Percentiles rank a stretch among this genome's conserved stretches.
Evolutionary conservation across 2,113 vertebrate genomes (phyloP).

Genomic region (Silurus glanis): DNA sequence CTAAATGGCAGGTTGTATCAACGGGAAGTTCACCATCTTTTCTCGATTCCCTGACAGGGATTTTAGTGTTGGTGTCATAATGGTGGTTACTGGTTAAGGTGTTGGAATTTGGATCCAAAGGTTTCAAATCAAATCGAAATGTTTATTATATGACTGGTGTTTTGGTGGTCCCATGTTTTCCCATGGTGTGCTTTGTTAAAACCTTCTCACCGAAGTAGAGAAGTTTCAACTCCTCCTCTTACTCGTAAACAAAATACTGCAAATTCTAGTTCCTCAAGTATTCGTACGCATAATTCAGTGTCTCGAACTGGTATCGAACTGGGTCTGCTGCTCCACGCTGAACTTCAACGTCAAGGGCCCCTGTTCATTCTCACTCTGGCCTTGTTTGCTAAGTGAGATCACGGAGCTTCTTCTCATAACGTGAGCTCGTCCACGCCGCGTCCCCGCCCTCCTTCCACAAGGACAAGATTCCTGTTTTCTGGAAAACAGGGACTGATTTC

Average conservation of each 20-base stretch:
- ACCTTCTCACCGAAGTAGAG: neutral
- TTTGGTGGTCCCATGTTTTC: too few relatives aligned
- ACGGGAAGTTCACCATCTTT: neutral
- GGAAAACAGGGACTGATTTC: neutral
- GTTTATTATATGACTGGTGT: too few relatives aligned
- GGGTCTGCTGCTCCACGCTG: constrained; percentile 12
- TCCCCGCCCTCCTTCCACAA: constrained; percentile 22
- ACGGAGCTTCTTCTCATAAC: constrained; percentile 40
- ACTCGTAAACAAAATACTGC: neutral
- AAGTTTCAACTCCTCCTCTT: neutral
- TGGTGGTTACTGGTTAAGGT: too few relatives aligned
- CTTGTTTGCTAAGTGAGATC: constrained; percentile 45
- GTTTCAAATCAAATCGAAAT: too few relatives aligned
- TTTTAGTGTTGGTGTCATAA: too few relatives aligned
- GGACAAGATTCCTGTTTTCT: constrained; percentile 41
- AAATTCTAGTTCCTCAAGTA: neutral
- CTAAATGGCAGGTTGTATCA: neutral
- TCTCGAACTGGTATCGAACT: neutral
- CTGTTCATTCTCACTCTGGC: constrained; percentile 46
- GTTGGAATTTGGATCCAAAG: too few relatives aligned
- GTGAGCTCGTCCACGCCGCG: constrained; percentile 16
- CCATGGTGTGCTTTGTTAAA: too few relatives aligned
- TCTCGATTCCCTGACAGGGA: too few relatives aligned
- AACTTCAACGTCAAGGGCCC: constrained; percentile 14
- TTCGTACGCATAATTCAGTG: neutral